Base-by-base conservation (phyloP, 2,888 invertebrate genomes). In the Leucozona laternaria region DNA sequence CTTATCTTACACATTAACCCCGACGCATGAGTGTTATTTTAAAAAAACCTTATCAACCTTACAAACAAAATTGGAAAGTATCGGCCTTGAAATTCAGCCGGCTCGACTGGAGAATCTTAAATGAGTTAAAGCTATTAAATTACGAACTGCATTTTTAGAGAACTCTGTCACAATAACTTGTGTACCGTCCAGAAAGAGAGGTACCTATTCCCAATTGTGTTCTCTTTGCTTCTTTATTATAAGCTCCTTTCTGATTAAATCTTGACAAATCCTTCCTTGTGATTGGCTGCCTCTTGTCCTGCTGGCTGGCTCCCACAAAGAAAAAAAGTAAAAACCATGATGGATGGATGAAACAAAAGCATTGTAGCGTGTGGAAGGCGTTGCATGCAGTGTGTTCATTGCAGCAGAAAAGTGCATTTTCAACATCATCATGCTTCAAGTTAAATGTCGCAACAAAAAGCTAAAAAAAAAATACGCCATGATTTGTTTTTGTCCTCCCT, bases 381-480 rank as follows among this genome's bases (percentile, higher is more conserved):
- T 76, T 72, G 73, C 80, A 79, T 70, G 70, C 50, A 78, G 50
- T 53, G 58, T 79, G 78, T 28, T 81, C 81, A 86, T 70, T 86
- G 86, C 86, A 81, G 86, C 81, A 86, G 81, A 86, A 86, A 86
- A 86, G 75, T 86, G 86, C 86, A 86, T 81, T 86, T 86, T 81
- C 81, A 48, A 57, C 78, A 70, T 79, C 75, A 53, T 68, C 53
- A 37, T 60, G 28, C 34, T 68, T 34, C 40, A 66, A 71, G 78
- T 73, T 68, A 70, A 70, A 84, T 79, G 80, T 72, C 71, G 72
- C 53, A 72, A 77, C 43, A 72, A 43, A 58, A 75, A 79, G 64
- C 20, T 15, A 55, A 28, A 8, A 25, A 25, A n/a, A 57, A 50
- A 58, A 64, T 48, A 48, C 13, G 10, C 43, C 80, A 73, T 85